phyloP scores from a whole-genome alignment of 2,797 vertebrate genomes.

The Hyperoplus immaculatus region DNA sequence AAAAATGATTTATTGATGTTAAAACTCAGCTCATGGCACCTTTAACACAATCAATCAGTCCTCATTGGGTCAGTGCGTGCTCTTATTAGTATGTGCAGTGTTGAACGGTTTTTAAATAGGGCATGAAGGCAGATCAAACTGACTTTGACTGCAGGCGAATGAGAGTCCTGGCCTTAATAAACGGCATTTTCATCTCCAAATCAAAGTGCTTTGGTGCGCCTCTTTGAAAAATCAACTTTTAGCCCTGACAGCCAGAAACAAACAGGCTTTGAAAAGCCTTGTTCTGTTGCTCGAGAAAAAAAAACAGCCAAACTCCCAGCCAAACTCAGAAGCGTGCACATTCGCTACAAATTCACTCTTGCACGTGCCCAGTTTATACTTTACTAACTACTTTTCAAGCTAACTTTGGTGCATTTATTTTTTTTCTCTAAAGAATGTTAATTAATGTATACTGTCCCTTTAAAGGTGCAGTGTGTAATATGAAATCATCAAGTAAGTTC shows the following conservation, averaged over 20 bases:
- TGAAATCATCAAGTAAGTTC: too few relatives aligned
- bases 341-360: neutral
- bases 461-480: too few relatives aligned
- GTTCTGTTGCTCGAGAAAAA: slow-evolving; percentile 7
- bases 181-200: slow-evolving; percentile 44
- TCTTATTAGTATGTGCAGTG: slow-evolving; percentile 14
- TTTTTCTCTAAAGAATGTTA: too few relatives aligned
- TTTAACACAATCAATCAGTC: neutral
- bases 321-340: neutral
- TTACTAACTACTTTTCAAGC: too few relatives aligned
- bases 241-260: slow-evolving; percentile 8
- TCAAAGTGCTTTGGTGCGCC: slow-evolving; percentile 35
- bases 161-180: slow-evolving; percentile 42
- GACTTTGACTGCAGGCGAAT: slow-evolving; percentile 8
- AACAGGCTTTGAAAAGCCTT: neutral
- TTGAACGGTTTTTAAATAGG: slow-evolving; percentile 23
- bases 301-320: neutral
- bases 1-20: slow-evolving; percentile 6
- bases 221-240: slow-evolving; percentile 33
- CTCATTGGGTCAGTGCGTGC: neutral
- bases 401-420: too few relatives aligned
- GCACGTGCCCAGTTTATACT: neutral
- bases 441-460: too few relatives aligned
- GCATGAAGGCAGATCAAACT: slow-evolving; percentile 25
- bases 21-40: neutral